Percentiles rank a stretch among this genome's conserved stretches.
phyloP scores from a whole-genome alignment of 2,113 vertebrate genomes.

The Nothocercus nigrocapillus region DNA sequence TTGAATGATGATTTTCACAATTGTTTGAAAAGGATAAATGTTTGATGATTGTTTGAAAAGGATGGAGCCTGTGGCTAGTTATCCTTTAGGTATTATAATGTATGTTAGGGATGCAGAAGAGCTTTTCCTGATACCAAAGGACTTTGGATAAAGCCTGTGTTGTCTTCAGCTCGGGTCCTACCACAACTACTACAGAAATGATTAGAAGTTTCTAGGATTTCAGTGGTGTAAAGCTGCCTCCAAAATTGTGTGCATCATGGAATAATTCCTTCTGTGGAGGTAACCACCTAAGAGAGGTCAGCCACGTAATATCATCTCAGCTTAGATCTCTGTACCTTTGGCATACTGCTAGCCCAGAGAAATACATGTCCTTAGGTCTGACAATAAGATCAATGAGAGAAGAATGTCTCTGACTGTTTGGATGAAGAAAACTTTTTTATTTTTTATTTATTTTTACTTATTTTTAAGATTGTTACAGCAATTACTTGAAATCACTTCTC shows the following conservation, averaged over 20 bases:
- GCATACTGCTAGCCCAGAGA: neutral
- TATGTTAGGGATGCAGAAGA: neutral
- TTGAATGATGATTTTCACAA: neutral
- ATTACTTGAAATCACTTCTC: neutral
- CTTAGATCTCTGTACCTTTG: neutral
- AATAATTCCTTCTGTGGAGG: neutral
- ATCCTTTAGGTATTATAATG: neutral
- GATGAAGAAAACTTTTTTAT: neutral
- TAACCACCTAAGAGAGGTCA: neutral
- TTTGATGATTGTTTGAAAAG: neutral
- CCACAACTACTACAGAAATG: neutral
- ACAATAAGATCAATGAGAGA: neutral
- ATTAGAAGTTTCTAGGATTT: neutral
- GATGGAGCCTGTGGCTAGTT: neutral
- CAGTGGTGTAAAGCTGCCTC: neutral
- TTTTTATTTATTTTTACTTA: neutral
- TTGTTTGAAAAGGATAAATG: slow-evolving; percentile 3
- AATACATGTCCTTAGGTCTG: neutral
- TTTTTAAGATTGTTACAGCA: neutral
- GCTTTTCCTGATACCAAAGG: neutral
- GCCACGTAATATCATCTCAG: neutral
- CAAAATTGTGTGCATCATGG: neutral
- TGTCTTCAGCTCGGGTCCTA: neutral
- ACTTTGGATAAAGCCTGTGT: neutral
- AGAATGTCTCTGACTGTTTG: neutral